These are phyloP conservation scores for Phyllostomus hastatus DNA, from an alignment of 2,113 vertebrate species.

Conservation along the genomic window DNA sequence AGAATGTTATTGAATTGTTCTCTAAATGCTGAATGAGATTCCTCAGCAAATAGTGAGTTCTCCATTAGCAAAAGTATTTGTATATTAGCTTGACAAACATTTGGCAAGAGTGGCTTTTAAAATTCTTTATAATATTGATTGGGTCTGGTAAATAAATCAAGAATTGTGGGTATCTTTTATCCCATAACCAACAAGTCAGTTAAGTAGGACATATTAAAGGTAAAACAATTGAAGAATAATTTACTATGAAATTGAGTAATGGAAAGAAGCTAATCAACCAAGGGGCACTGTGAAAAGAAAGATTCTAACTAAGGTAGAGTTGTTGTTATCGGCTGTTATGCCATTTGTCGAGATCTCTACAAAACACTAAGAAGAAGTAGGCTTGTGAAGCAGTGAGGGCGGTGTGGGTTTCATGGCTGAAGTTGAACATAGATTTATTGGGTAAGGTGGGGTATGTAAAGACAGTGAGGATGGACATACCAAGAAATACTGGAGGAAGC, in stretches of 20 bases:
- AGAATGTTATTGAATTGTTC: background rate
- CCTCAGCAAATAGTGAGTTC: background rate
- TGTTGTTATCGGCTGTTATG: background rate
- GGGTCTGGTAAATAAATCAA: background rate
- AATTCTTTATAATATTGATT: background rate
- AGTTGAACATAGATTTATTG: background rate
- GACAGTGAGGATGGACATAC: background rate
- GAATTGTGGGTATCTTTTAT: background rate
- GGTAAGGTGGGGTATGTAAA: background rate
- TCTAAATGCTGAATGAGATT: background rate
- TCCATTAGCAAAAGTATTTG: conserved; percentile 26
- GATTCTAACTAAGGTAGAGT: background rate
- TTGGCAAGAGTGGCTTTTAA: background rate
- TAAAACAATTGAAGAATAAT: background rate
- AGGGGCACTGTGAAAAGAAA: background rate
- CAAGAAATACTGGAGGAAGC: background rate
- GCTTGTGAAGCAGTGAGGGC: background rate
- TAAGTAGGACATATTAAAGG: background rate
- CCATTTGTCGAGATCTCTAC: background rate
- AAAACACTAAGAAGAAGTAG: background rate
- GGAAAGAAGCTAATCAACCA: background rate
- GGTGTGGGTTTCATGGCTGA: background rate
- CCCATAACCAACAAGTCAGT: background rate
- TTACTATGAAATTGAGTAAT: background rate
- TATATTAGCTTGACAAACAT: background rate